A percentile compares a stretch with the other conserved stretches of the same genome.
Evolutionary conservation across 2,113 vertebrate species (phyloP).

Genomic region (Athene noctua): DNA sequence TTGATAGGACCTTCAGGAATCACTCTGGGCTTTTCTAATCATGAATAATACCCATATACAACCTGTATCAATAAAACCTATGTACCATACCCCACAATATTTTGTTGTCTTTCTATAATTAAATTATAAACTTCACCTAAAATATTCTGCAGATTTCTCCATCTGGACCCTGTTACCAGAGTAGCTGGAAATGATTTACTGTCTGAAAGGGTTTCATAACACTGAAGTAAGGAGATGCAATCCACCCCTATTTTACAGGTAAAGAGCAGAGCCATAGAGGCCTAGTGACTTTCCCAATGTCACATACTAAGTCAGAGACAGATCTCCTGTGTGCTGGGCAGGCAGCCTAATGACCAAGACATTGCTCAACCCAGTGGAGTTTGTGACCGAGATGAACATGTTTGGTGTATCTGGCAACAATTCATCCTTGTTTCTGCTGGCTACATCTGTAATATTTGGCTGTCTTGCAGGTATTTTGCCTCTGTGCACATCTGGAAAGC

Average conservation of each 20-base stretch:
- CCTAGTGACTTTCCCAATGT: neutral
- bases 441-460: neutral
- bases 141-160: slow-evolving; percentile 5
- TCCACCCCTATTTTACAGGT: neutral
- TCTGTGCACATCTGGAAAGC: neutral
- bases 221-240: neutral
- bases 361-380: neutral
- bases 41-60: neutral
- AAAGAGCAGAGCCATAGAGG: neutral
- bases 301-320: neutral
- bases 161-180: slow-evolving; percentile 2
- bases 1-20: neutral
- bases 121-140: neutral
- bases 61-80: neutral
- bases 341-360: neutral
- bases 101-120: slow-evolving; percentile 12
- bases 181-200: neutral
- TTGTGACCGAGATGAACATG: neutral
- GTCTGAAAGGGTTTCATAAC: neutral
- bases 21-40: neutral
- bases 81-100: neutral
- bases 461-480: neutral
- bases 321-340: neutral
- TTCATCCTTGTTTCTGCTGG: neutral
- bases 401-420: neutral